These are phyloP conservation scores for Platysternon megacephalum DNA, from an alignment of 2,113 vertebrate species.

Conservation along the genomic window DNA sequence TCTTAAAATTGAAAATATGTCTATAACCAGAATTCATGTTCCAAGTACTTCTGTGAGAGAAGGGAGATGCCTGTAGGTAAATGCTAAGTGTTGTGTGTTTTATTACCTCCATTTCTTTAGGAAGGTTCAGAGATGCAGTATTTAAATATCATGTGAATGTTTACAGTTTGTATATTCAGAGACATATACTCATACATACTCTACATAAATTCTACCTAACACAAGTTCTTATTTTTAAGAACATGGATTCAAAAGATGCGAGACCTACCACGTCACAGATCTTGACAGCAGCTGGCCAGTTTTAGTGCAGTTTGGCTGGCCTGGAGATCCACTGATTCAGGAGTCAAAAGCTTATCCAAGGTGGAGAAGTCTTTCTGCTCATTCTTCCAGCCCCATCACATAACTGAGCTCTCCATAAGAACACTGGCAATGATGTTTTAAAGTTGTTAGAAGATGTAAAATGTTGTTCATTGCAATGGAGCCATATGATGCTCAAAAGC, in stretches of 20 bases:
- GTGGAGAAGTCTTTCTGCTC: background rate
- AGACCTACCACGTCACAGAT: background rate
- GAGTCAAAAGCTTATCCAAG: background rate
- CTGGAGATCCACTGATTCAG: background rate
- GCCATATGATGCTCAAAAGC: background rate
- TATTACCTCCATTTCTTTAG: too few relatives aligned
- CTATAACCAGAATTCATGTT: background rate
- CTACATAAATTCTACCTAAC: background rate
- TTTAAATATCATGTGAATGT: background rate
- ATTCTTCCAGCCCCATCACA: background rate
- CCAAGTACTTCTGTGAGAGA: background rate
- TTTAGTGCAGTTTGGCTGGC: background rate
- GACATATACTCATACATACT: background rate
- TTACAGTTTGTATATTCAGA: background rate
- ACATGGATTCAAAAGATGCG: background rate
- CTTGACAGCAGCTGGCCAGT: background rate
- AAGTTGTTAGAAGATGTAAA: background rate
- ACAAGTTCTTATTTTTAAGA: background rate
- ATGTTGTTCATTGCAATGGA: background rate
- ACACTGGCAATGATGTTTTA: background rate
- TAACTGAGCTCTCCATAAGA: background rate
- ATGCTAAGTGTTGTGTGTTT: background rate
- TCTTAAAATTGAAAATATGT: constrained; percentile 1
- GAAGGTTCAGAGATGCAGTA: too few relatives aligned
- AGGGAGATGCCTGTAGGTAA: background rate